These are phyloP conservation scores for Stercorarius parasiticus DNA, from an alignment of 2,113 vertebrate species.

Conservation along the genomic window DNA sequence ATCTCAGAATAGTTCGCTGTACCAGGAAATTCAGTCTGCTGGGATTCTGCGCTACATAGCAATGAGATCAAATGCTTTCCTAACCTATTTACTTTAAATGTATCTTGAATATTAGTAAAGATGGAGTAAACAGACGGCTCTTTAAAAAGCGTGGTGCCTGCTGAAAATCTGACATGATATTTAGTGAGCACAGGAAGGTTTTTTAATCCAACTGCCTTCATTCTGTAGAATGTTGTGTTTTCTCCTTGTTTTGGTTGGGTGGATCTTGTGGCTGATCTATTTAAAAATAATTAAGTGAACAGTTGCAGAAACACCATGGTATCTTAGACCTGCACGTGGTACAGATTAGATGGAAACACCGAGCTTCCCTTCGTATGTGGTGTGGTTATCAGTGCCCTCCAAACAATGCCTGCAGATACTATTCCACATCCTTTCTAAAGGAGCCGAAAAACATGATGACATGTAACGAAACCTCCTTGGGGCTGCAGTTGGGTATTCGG, in stretches of 20 bases:
- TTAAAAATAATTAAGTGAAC: conserved; percentile 5
- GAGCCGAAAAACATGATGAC: background rate
- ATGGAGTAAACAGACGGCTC: conserved; percentile 33
- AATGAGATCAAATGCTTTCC: conserved; percentile 49
- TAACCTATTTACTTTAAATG: conserved; percentile 59
- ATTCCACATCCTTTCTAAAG: background rate
- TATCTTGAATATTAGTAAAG: conserved; percentile 30
- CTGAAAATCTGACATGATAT: conserved; percentile 26
- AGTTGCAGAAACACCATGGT: background rate
- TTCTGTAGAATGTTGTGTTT: conserved; percentile 38
- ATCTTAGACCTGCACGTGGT: background rate
- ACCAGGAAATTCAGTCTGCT: background rate
- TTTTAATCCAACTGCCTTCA: background rate
- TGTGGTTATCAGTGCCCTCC: background rate
- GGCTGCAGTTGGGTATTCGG: background rate
- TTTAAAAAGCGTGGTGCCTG: conserved; percentile 21
- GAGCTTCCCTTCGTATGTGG: background rate
- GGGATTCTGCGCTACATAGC: background rate
- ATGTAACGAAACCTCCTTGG: background rate
- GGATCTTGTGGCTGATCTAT: conserved; percentile 1
- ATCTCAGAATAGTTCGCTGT: background rate
- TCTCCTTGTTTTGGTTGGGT: conserved; percentile 44
- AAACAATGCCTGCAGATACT: background rate
- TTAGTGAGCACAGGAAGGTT: conserved; percentile 10
- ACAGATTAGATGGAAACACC: background rate